Evolutionary conservation across 2,797 vertebrate species (phyloP).

Genomic region (Psittacula derbiana): DNA sequence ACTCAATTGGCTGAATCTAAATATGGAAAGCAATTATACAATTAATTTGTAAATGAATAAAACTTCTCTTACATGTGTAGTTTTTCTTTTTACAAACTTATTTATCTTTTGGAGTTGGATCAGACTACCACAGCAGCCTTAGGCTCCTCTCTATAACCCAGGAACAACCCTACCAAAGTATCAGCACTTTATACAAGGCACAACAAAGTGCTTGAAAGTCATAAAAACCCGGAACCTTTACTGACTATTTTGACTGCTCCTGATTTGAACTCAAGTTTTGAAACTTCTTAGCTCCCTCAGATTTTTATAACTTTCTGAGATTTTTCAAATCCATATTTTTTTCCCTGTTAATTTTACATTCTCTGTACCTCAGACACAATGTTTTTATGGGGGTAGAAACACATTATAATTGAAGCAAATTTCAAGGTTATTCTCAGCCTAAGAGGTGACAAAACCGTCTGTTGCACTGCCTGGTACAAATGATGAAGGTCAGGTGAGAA

Average conservation of each 20-base stretch:
- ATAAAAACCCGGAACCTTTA: background rate
- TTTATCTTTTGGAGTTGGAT: background rate
- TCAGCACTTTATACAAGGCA: background rate
- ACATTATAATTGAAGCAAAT: background rate
- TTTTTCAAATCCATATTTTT: background rate
- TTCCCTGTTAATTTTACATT: background rate
- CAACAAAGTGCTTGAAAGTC: background rate
- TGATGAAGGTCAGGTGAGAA: background rate
- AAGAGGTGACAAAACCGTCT: background rate
- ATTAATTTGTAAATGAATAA: background rate
- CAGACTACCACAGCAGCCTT: background rate
- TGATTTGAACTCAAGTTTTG: background rate
- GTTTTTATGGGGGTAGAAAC: background rate
- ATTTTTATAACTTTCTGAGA: background rate
- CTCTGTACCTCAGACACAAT: background rate
- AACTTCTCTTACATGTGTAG: background rate
- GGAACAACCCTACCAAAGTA: background rate
- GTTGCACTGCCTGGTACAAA: background rate
- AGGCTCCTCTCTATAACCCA: background rate
- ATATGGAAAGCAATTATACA: background rate
- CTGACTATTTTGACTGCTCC: background rate
- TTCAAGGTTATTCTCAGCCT: background rate
- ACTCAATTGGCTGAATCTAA: slow-evolving; percentile 86
- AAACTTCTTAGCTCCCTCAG: background rate
- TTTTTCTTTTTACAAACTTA: background rate